Percentiles rank a stretch among this genome's conserved stretches.
Evolutionary conservation across 2,113 vertebrate genomes (phyloP).

Genomic region (Todiramphus saurophagus): DNA sequence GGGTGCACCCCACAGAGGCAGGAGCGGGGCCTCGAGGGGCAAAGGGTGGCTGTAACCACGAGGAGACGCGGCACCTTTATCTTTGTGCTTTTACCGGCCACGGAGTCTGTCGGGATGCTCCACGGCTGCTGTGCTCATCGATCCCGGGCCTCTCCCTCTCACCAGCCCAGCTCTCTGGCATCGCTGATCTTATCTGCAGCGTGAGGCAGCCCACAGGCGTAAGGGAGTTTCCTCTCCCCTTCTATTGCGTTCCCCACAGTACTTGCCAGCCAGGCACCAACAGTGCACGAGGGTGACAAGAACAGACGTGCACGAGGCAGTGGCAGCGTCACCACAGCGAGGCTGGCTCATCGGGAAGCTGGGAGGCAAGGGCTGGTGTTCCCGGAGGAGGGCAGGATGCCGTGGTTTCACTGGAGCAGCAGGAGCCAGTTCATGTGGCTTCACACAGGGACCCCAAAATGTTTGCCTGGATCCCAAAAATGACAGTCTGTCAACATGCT

Average conservation of each 20-base stretch:
- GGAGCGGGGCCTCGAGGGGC: not conserved
- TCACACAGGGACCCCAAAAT: not conserved
- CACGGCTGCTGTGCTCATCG: not conserved
- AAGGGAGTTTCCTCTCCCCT: not conserved
- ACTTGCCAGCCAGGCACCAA: not conserved
- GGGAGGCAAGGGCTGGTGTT: not conserved
- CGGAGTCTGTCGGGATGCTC: not conserved
- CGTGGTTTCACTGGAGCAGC: not conserved
- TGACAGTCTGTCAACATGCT: fast-evolving
- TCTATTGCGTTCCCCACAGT: not conserved
- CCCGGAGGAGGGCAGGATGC: not conserved
- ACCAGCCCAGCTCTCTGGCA: fast-evolving
- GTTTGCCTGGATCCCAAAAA: not conserved
- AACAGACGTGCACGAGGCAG: conserved; percentile 14
- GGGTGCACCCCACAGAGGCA: not conserved
- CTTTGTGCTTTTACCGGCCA: not conserved
- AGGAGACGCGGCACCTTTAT: not conserved
- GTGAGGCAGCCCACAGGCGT: not conserved
- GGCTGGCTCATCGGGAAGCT: not conserved
- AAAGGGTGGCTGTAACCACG: not conserved
- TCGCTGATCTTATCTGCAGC: not conserved
- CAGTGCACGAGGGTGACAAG: conserved; percentile 28
- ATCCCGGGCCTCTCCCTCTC: not conserved
- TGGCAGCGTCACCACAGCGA: fast-evolving
- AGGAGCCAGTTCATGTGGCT: not conserved